Percentiles rank a stretch among this genome's conserved stretches.
phyloP scores from a whole-genome alignment of 2,113 vertebrate genomes.

The Heterotis niloticus region DNA sequence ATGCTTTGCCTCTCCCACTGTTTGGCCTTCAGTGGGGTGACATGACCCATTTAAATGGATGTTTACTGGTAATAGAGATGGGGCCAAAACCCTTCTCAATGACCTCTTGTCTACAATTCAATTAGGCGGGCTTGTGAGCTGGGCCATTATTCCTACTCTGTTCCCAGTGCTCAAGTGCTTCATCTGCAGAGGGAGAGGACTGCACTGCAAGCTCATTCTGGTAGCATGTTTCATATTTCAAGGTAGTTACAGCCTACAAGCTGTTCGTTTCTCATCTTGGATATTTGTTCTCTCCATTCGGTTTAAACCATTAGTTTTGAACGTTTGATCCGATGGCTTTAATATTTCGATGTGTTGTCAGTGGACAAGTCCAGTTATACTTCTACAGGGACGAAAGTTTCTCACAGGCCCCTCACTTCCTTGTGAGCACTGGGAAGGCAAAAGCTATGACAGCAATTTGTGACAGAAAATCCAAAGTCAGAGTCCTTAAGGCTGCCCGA shows the following conservation, averaged over 20 bases:
- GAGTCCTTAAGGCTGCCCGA: no score
- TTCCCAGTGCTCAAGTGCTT: background rate
- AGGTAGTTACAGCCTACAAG: no score
- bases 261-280: no score
- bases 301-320: background rate
- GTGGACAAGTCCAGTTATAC: no score
- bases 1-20: slow-evolving; percentile 19
- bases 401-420: no score
- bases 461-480: no score
- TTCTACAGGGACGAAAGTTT: no score
- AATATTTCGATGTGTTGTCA: no score
- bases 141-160: slow-evolving; percentile 17
- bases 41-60: slow-evolving; percentile 29
- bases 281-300: no score
- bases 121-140: slow-evolving; percentile 13
- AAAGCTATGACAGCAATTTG: no score
- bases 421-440: no score
- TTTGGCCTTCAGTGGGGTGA: slow-evolving; percentile 26
- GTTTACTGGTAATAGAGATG: slow-evolving; percentile 22
- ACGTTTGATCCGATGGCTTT: background rate
- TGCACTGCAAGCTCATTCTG: background rate
- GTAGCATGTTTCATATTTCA: background rate
- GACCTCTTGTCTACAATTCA: slow-evolving; percentile 29
- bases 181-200: background rate
- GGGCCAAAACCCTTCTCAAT: slow-evolving; percentile 27